Base-by-base conservation (phyloP, 1,140 invertebrate genomes). In the Drosophila azteca region DNA sequence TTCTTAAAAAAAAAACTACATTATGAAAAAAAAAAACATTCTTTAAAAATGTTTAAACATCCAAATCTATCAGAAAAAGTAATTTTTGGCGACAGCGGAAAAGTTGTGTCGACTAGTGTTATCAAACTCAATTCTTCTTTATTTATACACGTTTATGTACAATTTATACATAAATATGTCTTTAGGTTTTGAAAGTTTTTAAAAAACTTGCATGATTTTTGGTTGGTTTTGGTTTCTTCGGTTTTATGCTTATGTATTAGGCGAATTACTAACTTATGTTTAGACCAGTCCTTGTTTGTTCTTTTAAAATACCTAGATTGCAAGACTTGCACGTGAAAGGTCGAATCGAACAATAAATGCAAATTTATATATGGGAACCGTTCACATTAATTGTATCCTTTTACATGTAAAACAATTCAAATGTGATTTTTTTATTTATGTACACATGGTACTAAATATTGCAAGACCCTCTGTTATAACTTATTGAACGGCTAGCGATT, bases 131-230 rank as follows among this genome's bases (percentile, higher is more conserved):
- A 39, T 11, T 39, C 11, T 3, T 9, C 31, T 35, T 39, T 1
- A 39, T 39, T 39, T 1, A 13, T 39, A 13, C 35, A 39, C 11
- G 35, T 4, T 29, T 69, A 54, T 69, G 29, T 66, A 67, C 51
- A 66, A 62, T 68, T 58, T 62, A 54, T 77, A 76, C 64, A 63
- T 62, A 20, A 43, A 66, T 45, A 24, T 11, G 15, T 22, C 52
- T 45, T 51, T n/a, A 50, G 31, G 5, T 61, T 57, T 57, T 51
- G 22, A 49, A 79, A 85, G 80, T 83, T 83, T 85, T 85, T 58
- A 31, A 55, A 81, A 82, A 84, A 85, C 82, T 81, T 79, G 20
- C 45, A 39, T 67, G 31, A 41, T 80, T 77, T 84, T 81, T 87
- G 78, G 79, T 80, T 80, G 20, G 46, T 73, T 84, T 84, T 84